Base-by-base conservation (phyloP, 2,113 vertebrate genomes). In the Leucosticte australis region DNA sequence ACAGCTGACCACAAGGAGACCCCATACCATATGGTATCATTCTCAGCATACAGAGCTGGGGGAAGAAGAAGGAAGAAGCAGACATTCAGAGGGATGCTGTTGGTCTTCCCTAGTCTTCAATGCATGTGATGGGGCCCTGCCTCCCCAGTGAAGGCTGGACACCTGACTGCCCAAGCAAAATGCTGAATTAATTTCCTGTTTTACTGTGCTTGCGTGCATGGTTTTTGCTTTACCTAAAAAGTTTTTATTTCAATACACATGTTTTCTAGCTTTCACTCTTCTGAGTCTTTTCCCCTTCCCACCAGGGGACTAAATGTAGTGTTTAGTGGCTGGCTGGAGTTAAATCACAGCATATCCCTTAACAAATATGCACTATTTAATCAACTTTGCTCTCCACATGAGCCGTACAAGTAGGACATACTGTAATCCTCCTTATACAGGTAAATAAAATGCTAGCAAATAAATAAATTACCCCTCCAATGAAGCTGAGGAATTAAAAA, bases 121-220 rank as follows among this genome's bases (percentile, higher is more conserved):
- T 15, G 31, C 7, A 12, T 26, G 13, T 63, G 11, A 35, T 27
- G 26, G 30, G 21, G 26, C 10, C 35, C 35, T 71, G 56, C 30
- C 12, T 55, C 35, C 35, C 28, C 33, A 39, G 20, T 0, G 0
- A 26, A 55, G 41, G 16, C 24, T 55, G n/a, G 41, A 35, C n/a
- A 41, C 6, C 3, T 26, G 24, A 18, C 21, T 31, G 21, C 10
- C 26, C 15, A 41, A 64, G 11, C 1, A 33, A 71, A 87, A 42
- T 56, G 57, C 30, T 79, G 75, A 35, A 63, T 42, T 26, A 12
- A 31, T 56, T 49, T n/a, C 41, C 21, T 56, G 26, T 18, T 73
- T 49, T 49, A 26, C 37, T 50, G 73, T 44, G 22, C 22, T 57
- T 44, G 18, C 0, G 0, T 33, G 37, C 44, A 33, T 50, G 27